Conservation (phyloP, 2,797 vertebrate species). For the Anas flavirostris region DNA sequence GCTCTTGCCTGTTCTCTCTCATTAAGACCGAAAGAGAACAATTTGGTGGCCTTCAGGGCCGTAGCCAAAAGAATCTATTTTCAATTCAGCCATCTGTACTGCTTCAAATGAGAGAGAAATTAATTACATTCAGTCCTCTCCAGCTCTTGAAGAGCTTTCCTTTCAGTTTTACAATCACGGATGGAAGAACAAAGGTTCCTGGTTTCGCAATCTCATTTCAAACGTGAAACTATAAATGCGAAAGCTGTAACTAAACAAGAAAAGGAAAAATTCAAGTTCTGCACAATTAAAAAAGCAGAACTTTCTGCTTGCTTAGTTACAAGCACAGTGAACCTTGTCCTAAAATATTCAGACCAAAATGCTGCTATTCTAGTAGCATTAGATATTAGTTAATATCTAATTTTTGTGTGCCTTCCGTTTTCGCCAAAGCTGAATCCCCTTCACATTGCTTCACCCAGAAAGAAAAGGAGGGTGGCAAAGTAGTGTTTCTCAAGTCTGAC, state of each 20-base stretch:
- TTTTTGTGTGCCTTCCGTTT: fast-evolving
- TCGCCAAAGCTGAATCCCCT: not conserved
- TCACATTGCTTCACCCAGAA: fast-evolving
- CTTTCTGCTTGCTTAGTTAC: not conserved
- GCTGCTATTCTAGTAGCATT: not conserved
- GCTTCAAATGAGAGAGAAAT: not conserved
- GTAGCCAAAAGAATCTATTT: not conserved
- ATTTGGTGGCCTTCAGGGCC: not conserved
- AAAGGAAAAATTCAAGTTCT: not conserved
- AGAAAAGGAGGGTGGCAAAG: not conserved
- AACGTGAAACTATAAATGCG: not conserved
- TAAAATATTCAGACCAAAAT: not conserved
- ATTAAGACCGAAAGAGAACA: not conserved
- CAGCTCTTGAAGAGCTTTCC: not conserved
- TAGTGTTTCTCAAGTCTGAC: not conserved
- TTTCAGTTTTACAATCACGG: not conserved
- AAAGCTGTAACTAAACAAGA: not conserved
- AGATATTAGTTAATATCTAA: not conserved
- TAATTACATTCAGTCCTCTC: not conserved
- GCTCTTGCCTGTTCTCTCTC: not conserved
- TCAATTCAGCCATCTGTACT: not conserved
- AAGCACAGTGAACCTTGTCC: not conserved
- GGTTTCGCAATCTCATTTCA: not conserved
- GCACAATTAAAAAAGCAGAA: not conserved
- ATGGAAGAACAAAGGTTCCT: not conserved